These are phyloP conservation scores for Catostylus mosaicus DNA, from an alignment of 30 jellyfish, hydroid and myxozoan species.

Conservation along the genomic window DNA sequence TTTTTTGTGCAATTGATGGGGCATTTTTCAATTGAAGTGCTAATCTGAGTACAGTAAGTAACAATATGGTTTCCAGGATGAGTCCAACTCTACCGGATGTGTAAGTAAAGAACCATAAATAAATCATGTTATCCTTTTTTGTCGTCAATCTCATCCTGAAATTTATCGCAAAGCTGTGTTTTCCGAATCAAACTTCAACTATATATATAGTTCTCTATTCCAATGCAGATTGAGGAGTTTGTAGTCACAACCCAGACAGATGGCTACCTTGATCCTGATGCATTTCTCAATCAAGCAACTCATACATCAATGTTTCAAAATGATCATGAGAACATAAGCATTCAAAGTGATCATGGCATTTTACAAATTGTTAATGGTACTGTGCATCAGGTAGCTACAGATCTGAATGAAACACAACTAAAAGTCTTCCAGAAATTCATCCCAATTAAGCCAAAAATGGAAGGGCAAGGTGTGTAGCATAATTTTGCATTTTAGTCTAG, in stretches of 20 bases:
- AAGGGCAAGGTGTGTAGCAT: slow-evolving; percentile 25
- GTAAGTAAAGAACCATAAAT: too few relatives aligned
- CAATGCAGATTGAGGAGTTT: background rate
- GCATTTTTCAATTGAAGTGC: too few relatives aligned
- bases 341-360: slow-evolving; percentile 4
- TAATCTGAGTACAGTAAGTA: too few relatives aligned
- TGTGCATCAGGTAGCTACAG: background rate
- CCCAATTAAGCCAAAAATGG: slow-evolving; percentile 47
- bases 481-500: too few relatives aligned
- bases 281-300: slow-evolving; percentile 4
- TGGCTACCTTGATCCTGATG: background rate
- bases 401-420: slow-evolving; percentile 15
- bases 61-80: too few relatives aligned
- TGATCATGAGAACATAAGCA: background rate
- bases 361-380: slow-evolving; percentile 1
- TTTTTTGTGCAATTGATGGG: too few relatives aligned
- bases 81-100: too few relatives aligned
- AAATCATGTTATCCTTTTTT: too few relatives aligned
- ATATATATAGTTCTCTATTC: background rate
- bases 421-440: slow-evolving; percentile 30
- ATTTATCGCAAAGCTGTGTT: too few relatives aligned
- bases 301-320: background rate
- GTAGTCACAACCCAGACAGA: background rate
- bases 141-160: too few relatives aligned
- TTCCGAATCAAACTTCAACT: too few relatives aligned